Evolutionary conservation across 2,888 invertebrate species (phyloP), one percentile per base, ranked within the genome.

Genomic region (Acanthosepion pharaonis): DNA sequence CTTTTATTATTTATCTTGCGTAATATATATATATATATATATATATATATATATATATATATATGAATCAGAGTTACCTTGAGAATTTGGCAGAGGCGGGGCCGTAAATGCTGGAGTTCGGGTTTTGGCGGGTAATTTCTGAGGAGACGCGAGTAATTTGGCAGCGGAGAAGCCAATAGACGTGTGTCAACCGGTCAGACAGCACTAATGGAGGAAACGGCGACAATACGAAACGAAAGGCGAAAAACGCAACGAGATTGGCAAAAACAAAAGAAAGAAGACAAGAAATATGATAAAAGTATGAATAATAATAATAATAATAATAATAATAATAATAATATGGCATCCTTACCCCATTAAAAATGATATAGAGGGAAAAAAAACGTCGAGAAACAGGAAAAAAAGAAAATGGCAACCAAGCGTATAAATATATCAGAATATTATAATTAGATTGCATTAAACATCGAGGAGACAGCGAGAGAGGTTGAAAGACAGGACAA

Each of bases 81-180:
- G 11, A 15, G 5, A 15, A 25, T 28, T 28, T 64, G 64, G 28
- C 6, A 78, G 78, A 78, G 28, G 78, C 11, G 28, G n/a, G 8
- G 78, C 8, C 20, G 20, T 18, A 18, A 25, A 64, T 64, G 28
- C 9, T 3, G n/a, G n/a, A 0, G 78, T 28, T 78, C 28, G n/a
- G 11, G 4, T 11, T n/a, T 78, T 78, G 15, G 78, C n/a, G n/a
- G 15, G n/a, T 78, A 78, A n/a, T 78, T 78, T 78, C 78, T 33
- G n/a, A n/a, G 78, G n/a, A 78, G n/a, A 78, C n/a, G n/a, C 15
- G 78, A 78, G 78, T n/a, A 78, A n/a, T 78, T 78, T 78, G 78
- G 78, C 78, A 15, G n/a, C n/a, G n/a, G 78, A 78, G n/a, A n/a
- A 78, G n/a, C n/a, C n/a, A n/a, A 78, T n/a, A 78, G n/a, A 78